Percentiles rank a stretch among this genome's conserved stretches.
Conservation (phyloP, 2,113 vertebrate genomes). For the Ornithorhynchus anatinus region DNA sequence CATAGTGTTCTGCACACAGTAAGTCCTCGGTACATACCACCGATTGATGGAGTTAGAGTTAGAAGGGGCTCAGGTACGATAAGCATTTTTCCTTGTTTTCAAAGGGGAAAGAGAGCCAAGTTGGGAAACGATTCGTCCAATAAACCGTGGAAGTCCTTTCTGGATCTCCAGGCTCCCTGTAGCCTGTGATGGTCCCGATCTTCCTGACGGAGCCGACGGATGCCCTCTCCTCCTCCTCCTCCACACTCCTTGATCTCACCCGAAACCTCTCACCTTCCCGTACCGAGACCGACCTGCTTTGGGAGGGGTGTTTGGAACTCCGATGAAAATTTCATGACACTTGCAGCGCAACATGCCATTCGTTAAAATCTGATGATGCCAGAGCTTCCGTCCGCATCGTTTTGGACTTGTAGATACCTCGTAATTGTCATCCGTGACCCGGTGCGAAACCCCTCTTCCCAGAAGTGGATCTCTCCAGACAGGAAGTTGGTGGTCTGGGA, state of each 20-base stretch:
- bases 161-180: constrained; percentile 32
- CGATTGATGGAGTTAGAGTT: no score
- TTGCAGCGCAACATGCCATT: constrained; percentile 62
- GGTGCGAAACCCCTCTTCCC: constrained; percentile 47
- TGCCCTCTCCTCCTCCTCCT: no score
- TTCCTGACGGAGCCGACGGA: no score
- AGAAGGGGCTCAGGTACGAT: no score
- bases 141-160: no score
- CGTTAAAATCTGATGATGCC: constrained; percentile 59
- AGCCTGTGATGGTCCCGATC: constrained; percentile 57
- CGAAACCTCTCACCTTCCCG: constrained; percentile 67
- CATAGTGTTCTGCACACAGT: no score
- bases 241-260: constrained; percentile 64
- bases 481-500: constrained; percentile 6
- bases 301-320: constrained; percentile 64
- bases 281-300: constrained; percentile 61
- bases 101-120: constrained; percentile 25
- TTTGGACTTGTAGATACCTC: constrained; percentile 63
- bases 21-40: no score
- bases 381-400: constrained; percentile 57
- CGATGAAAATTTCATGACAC: constrained; percentile 67
- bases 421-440: constrained; percentile 52
- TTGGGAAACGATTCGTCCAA: constrained; percentile 33
- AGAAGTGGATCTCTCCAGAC: constrained; percentile 26
- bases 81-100: constrained; percentile 26